A percentile compares a stretch with the other conserved stretches of the same genome.
Evolutionary conservation across 2,888 invertebrate species (phyloP).

Genomic region (Tryphoninae sp.): DNA sequence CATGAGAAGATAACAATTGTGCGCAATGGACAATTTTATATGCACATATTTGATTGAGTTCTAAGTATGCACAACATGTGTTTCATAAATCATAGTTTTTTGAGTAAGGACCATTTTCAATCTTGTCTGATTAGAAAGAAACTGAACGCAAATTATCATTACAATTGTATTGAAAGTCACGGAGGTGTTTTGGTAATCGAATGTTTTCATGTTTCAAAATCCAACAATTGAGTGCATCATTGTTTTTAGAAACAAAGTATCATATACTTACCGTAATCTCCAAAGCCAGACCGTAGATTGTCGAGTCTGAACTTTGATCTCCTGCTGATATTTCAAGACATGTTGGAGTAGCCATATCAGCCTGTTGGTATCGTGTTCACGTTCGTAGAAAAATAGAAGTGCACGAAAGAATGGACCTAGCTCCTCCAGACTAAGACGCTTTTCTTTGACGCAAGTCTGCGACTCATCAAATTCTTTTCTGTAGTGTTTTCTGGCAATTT

Average conservation of each 20-base stretch:
- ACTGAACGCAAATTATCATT: too few species aligned
- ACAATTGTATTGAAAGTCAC: too few species aligned
- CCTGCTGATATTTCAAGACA: constrained; percentile 79
- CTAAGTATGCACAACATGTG: too few species aligned
- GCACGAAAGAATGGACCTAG: constrained; percentile 85
- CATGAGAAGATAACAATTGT: too few species aligned
- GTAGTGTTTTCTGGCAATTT: constrained; percentile 86
- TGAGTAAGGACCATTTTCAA: too few species aligned
- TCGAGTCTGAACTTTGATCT: constrained; percentile 76
- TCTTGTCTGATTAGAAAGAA: too few species aligned
- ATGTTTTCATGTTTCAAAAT: too few species aligned
- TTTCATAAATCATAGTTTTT: too few species aligned
- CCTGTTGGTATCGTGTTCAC: constrained; percentile 86
- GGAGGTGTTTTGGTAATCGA: too few species aligned
- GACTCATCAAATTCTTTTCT: constrained; percentile 87
- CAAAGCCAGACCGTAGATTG: constrained; percentile 80
- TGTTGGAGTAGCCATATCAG: constrained; percentile 82
- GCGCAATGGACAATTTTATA: too few species aligned
- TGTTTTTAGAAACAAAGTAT: neutral
- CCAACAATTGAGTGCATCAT: too few species aligned
- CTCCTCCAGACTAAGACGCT: constrained; percentile 80
- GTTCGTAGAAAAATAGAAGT: constrained; percentile 90
- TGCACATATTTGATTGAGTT: too few species aligned
- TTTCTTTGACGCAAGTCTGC: constrained; percentile 81
- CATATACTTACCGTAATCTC: constrained; percentile 77